These are phyloP conservation scores for Siniperca obscura DNA, from an alignment of 2,797 vertebrate species.

Conservation along the genomic window DNA sequence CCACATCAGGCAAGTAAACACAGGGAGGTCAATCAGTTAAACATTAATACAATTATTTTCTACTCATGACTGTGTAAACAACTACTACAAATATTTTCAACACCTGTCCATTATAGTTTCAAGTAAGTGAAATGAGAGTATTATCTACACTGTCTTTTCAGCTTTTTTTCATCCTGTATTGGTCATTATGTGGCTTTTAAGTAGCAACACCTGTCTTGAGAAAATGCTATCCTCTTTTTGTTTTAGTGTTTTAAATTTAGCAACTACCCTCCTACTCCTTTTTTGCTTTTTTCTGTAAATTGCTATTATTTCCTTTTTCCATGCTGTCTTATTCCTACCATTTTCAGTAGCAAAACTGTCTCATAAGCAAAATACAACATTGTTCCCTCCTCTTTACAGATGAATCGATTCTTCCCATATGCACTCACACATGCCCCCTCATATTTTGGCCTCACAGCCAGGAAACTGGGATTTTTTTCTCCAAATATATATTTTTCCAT, in stretches of 20 bases:
- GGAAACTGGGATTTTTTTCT: neutral
- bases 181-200: neutral
- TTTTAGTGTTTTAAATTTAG: neutral
- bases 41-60: conserved; percentile 62
- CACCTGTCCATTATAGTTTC: neutral
- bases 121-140: neutral
- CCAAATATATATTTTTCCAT: neutral
- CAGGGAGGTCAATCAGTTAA: conserved; percentile 54
- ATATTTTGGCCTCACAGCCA: conserved; percentile 12
- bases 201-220: neutral
- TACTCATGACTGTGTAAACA: conserved; percentile 1
- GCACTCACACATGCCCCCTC: neutral
- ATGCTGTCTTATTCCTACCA: neutral
- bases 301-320: neutral
- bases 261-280: neutral
- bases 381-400: conserved; percentile 1
- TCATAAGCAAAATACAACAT: neutral
- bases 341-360: conserved; percentile 18
- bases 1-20: conserved; percentile 66
- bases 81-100: neutral
- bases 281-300: neutral
- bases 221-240: neutral
- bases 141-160: neutral
- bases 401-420: neutral
- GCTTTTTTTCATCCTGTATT: neutral